phyloP scores from a whole-genome alignment of 2,797 vertebrate genomes.

The Channa striata region DNA sequence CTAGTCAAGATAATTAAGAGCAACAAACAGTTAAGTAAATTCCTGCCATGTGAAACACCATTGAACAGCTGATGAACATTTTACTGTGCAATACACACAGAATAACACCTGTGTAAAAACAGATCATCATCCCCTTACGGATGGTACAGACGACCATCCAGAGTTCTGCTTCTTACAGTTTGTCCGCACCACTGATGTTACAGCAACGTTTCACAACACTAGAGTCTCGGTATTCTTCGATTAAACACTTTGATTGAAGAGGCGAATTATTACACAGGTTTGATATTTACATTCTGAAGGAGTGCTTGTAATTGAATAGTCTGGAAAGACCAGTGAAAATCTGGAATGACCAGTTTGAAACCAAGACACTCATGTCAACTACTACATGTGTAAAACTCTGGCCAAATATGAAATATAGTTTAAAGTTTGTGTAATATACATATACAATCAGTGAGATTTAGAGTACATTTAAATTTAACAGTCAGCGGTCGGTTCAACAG shows the following conservation, averaged over 20 bases:
- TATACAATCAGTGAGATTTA: not conserved
- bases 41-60: slow-evolving; percentile 23
- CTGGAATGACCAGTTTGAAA: not conserved
- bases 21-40: not conserved
- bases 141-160: not conserved
- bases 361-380: not conserved
- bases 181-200: not conserved
- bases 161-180: not conserved
- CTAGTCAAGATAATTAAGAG: slow-evolving; percentile 20
- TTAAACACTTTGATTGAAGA: too few species aligned
- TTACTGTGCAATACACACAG: not conserved
- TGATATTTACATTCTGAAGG: not conserved
- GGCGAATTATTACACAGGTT: not conserved
- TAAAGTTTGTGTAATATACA: not conserved
- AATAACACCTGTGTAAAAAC: not conserved
- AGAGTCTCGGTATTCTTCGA: too few species aligned
- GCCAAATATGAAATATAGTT: not conserved
- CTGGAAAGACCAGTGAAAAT: not conserved
- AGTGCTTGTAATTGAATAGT: not conserved
- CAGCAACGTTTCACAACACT: too few species aligned
- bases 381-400: too few species aligned
- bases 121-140: not conserved
- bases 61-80: not conserved
- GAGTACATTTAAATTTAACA: not conserved
- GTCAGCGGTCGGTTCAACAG: too few species aligned